These are phyloP conservation scores for Sphaerophoria taeniata DNA, from an alignment of 2,888 invertebrate species.

Conservation along the genomic window DNA sequence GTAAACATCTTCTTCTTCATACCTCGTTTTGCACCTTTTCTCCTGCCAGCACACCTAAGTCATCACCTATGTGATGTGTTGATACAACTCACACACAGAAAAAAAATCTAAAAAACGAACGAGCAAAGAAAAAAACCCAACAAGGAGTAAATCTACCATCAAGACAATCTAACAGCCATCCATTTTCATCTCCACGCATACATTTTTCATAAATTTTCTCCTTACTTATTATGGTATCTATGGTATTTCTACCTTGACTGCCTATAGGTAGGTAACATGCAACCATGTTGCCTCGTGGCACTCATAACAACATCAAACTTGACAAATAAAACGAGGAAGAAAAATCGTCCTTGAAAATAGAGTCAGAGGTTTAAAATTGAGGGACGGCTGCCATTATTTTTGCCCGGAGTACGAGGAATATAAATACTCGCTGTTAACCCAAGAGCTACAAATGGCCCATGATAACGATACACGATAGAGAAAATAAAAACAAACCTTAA, in stretches of 20 bases:
- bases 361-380: conserved; percentile 46
- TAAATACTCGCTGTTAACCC: conserved; percentile 22
- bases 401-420: too few relatives aligned
- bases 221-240: too few relatives aligned
- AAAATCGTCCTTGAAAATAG: conserved; percentile 65
- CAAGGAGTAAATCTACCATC: conserved; percentile 44
- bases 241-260: background rate
- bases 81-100: conserved; percentile 44
- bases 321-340: background rate
- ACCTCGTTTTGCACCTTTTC: background rate
- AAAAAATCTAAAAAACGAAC: conserved; percentile 4
- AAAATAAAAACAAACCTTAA: background rate
- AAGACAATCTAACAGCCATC: conserved; percentile 69
- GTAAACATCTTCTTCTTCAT: conserved; percentile 61
- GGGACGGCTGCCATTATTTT: background rate
- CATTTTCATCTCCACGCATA: conserved; percentile 70
- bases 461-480: background rate
- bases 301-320: conserved; percentile 25
- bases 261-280: background rate
- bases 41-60: background rate
- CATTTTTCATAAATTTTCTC: conserved; percentile 67
- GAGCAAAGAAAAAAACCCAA: background rate
- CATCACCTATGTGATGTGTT: conserved; percentile 29
- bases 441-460: conserved; percentile 1
- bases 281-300: background rate